phyloP scores from a whole-genome alignment of 2,888 invertebrate species.

The Boloria euphrosyne region DNA sequence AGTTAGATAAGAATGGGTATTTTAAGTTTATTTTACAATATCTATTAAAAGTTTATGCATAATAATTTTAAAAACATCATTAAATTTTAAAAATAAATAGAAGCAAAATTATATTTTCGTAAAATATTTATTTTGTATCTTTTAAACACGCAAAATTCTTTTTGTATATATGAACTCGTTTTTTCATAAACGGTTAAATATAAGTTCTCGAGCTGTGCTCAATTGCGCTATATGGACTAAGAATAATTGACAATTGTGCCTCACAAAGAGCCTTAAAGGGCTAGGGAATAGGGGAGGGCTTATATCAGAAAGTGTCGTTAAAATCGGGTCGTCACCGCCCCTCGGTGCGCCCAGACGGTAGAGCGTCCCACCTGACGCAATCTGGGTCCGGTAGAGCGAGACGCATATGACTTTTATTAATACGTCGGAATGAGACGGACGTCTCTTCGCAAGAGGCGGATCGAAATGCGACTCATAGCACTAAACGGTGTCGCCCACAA shows the following conservation, averaged over 20 bases:
- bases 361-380: slow-evolving; percentile 37
- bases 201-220: slow-evolving; percentile 31
- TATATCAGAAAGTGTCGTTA: slow-evolving; percentile 49
- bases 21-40: no score
- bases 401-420: slow-evolving; percentile 26
- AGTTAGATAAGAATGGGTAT: no score
- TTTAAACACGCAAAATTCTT: background rate
- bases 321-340: slow-evolving; percentile 51
- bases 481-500: slow-evolving; percentile 61
- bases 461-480: slow-evolving; percentile 45
- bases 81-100: background rate
- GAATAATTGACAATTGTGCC: slow-evolving; percentile 54
- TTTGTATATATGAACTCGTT: slow-evolving; percentile 3
- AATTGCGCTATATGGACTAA: slow-evolving; percentile 37
- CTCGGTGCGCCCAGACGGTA: slow-evolving; percentile 50
- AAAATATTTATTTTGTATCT: background rate
- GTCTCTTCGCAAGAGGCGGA: slow-evolving; percentile 52
- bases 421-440: slow-evolving; percentile 39
- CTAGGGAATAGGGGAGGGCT: slow-evolving; percentile 57
- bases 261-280: slow-evolving; percentile 56
- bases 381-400: slow-evolving; percentile 35
- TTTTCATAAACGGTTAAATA: slow-evolving; percentile 17
- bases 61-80: no score
- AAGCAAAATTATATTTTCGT: background rate
- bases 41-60: no score